Conservation (phyloP, 2,113 vertebrate species). For the Colinus virginianus region DNA sequence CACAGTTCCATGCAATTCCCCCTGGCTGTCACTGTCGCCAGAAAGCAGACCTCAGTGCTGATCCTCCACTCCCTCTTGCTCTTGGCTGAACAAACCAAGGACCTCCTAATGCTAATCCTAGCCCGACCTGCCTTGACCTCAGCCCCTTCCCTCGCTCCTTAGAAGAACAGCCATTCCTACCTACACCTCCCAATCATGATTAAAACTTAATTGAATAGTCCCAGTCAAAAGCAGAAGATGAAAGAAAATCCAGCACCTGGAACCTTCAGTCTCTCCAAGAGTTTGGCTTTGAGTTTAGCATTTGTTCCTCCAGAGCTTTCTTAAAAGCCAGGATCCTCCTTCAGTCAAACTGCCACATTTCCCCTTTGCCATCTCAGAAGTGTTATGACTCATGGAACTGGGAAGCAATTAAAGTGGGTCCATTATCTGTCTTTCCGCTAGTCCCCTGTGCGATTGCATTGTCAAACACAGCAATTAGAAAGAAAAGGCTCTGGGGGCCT, state of each 20-base stretch:
- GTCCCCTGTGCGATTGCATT: conserved; percentile 30
- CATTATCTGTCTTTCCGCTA: conserved; percentile 58
- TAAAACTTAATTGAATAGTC: background rate
- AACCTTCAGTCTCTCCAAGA: background rate
- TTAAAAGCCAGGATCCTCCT: conserved; percentile 54
- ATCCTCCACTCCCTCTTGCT: background rate
- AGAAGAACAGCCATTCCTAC: background rate
- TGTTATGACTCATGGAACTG: conserved; percentile 62
- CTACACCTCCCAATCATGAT: background rate
- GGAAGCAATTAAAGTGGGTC: conserved; percentile 71
- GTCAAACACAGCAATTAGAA: conserved; percentile 70
- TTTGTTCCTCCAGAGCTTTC: conserved; percentile 48
- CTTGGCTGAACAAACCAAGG: background rate
- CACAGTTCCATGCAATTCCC: background rate
- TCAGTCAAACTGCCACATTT: conserved; percentile 11
- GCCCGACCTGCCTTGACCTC: background rate
- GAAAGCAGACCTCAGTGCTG: background rate
- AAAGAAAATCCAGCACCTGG: conserved; percentile 1
- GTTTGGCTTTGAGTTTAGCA: conserved; percentile 13
- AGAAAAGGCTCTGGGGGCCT: conserved; percentile 65
- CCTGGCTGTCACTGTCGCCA: background rate
- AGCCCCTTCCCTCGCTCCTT: background rate
- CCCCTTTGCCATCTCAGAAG: conserved; percentile 55
- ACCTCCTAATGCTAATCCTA: background rate
- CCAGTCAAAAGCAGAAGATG: conserved; percentile 1